Conservation (phyloP, 2,888 invertebrate species). For the Cheiracanthium punctorium region DNA sequence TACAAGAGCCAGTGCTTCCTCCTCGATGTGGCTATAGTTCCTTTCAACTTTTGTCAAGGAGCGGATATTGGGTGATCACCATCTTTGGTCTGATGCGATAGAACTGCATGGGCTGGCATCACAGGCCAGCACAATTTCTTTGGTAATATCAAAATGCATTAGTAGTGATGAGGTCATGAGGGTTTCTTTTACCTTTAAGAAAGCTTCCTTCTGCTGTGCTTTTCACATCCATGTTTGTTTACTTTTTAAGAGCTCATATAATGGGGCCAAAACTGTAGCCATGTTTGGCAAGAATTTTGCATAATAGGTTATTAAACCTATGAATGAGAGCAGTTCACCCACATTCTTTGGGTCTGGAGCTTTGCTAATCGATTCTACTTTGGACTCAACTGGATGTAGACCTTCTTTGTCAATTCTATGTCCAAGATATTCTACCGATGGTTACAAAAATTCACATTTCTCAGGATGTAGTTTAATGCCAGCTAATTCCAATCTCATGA, state of each 20-base stretch:
- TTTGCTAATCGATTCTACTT: constrained; percentile 72
- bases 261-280: constrained; percentile 70
- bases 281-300: constrained; percentile 72
- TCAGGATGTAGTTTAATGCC: not conserved
- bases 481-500: not conserved
- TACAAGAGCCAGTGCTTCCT: too few species aligned
- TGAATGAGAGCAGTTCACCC: too few species aligned
- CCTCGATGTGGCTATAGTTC: too few species aligned
- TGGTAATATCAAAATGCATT: constrained; percentile 73
- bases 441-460: not conserved
- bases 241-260: constrained; percentile 71
- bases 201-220: too few species aligned
- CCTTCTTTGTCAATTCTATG: too few species aligned
- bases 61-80: constrained; percentile 74
- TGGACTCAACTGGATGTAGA: constrained; percentile 72
- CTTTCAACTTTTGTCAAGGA: too few species aligned
- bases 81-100: constrained; percentile 72
- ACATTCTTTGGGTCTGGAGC: constrained; percentile 73
- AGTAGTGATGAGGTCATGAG: constrained; percentile 72
- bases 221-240: constrained; percentile 70
- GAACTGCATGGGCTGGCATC: too few species aligned
- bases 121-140: constrained; percentile 73
- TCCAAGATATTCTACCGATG: constrained; percentile 72
- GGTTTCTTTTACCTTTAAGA: too few species aligned
- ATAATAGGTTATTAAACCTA: too few species aligned